These are phyloP conservation scores for Champsocephalus gunnari DNA, from an alignment of 2,797 vertebrate genomes.

Conservation along the genomic window DNA sequence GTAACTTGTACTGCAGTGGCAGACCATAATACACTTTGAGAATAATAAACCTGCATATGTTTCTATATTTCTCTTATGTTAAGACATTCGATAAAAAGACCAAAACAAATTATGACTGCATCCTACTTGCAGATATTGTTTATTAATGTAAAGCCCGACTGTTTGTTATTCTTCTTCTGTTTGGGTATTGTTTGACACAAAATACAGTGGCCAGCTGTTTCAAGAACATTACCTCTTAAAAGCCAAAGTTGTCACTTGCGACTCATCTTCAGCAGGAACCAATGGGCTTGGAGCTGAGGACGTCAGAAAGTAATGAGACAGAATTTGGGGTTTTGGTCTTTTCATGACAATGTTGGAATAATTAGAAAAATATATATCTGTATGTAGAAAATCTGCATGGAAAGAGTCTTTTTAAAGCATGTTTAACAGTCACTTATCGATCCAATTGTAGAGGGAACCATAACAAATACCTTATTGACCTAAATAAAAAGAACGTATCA, in stretches of 20 bases:
- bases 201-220: background rate
- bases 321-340: constrained; percentile 5
- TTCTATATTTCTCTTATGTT: background rate
- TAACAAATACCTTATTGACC: constrained; percentile 79
- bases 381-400: constrained; percentile 12
- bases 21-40: background rate
- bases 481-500: constrained; percentile 32
- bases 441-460: constrained; percentile 51
- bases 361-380: background rate
- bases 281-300: background rate
- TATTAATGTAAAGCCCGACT: background rate
- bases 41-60: background rate
- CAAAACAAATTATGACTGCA: background rate
- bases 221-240: background rate
- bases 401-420: constrained; percentile 12
- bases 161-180: background rate
- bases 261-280: constrained; percentile 6
- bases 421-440: background rate
- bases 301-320: background rate
- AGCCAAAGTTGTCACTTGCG: background rate
- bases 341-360: constrained; percentile 8
- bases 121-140: rapidly evolving
- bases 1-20: constrained; percentile 63
- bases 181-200: too few species aligned
- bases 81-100: background rate